phyloP scores from a whole-genome alignment of 2,113 vertebrate species.

The Craseonycteris thonglongyai region DNA sequence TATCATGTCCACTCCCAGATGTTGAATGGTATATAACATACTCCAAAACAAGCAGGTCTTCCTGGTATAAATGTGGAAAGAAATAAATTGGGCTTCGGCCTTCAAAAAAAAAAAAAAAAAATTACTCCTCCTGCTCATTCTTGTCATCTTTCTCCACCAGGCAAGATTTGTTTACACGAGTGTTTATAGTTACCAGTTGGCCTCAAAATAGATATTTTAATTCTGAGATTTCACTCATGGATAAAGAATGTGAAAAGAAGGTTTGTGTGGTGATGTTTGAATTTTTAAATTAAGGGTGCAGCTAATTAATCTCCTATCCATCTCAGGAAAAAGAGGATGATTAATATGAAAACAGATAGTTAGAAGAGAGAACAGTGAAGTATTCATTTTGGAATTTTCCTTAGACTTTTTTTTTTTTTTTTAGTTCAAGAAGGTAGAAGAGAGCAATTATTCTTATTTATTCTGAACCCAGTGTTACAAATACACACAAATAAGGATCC shows the following conservation, averaged over 20 bases:
- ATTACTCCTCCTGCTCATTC: slow-evolving; percentile 5
- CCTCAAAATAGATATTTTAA: slow-evolving; percentile 66
- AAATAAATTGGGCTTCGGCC: slow-evolving; percentile 44
- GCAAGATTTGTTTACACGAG: slow-evolving; percentile 28
- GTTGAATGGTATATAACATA: background rate
- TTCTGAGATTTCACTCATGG: slow-evolving; percentile 61
- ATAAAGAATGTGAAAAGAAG: slow-evolving; percentile 67
- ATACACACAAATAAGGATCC: slow-evolving; percentile 7
- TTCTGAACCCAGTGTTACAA: background rate
- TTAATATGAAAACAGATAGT: slow-evolving; percentile 52
- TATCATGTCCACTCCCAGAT: background rate
- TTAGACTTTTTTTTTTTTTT: background rate
- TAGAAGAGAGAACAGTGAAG: slow-evolving; percentile 45
- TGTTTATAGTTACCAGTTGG: slow-evolving; percentile 69
- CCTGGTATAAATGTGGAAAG: background rate
- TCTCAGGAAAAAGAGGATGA: slow-evolving; percentile 65
- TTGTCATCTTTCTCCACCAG: slow-evolving; percentile 43
- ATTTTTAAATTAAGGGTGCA: slow-evolving; percentile 65
- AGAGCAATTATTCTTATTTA: slow-evolving; percentile 12
- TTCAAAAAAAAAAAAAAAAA: slow-evolving; percentile 48
- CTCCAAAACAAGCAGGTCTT: background rate
- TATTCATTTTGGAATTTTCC: background rate
- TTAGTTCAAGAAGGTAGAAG: background rate
- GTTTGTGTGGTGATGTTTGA: slow-evolving; percentile 66
- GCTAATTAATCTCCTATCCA: slow-evolving; percentile 62